Conservation (phyloP, 2,113 vertebrate species). For the Montifringilla adamsi region DNA sequence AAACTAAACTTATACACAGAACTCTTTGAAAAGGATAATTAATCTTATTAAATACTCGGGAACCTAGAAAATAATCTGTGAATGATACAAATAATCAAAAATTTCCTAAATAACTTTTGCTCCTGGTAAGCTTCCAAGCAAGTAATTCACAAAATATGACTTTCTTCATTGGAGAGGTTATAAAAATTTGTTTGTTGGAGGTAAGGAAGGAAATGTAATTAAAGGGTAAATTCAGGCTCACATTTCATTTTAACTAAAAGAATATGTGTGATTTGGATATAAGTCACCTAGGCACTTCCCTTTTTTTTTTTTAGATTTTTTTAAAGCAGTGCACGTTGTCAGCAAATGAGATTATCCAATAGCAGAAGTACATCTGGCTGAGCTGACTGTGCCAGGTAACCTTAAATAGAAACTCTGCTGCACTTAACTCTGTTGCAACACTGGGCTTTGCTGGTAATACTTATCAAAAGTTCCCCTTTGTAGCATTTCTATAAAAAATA, state of each 20-base stretch:
- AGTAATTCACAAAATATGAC: conserved; percentile 75
- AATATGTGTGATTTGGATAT: conserved; percentile 77
- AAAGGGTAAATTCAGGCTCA: conserved; percentile 77
- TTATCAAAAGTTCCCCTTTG: conserved; percentile 79
- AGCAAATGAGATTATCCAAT: conserved; percentile 75
- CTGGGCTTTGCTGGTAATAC: conserved; percentile 70
- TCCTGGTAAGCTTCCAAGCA: conserved; percentile 64
- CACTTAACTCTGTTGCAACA: conserved; percentile 71
- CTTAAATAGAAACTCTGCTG: conserved; percentile 73
- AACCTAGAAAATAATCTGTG: conserved; percentile 32
- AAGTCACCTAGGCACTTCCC: conserved; percentile 78
- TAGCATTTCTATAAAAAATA: conserved; percentile 77
- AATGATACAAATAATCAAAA: conserved; percentile 72
- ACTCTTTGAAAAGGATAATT: background rate
- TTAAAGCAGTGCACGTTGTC: conserved; percentile 67
- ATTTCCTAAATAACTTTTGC: conserved; percentile 67
- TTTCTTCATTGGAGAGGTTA: conserved; percentile 69
- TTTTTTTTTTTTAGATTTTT: conserved; percentile 1
- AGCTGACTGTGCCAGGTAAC: conserved; percentile 74
- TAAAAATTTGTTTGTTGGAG: conserved; percentile 80
- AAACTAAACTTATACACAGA: background rate
- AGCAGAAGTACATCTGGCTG: conserved; percentile 74
- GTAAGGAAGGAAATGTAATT: conserved; percentile 80
- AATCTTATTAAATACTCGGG: background rate
- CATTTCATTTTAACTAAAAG: conserved; percentile 77